These are phyloP conservation scores for Callithrix jacchus DNA, from an alignment of 2,113 vertebrate genomes.

Conservation along the genomic window DNA sequence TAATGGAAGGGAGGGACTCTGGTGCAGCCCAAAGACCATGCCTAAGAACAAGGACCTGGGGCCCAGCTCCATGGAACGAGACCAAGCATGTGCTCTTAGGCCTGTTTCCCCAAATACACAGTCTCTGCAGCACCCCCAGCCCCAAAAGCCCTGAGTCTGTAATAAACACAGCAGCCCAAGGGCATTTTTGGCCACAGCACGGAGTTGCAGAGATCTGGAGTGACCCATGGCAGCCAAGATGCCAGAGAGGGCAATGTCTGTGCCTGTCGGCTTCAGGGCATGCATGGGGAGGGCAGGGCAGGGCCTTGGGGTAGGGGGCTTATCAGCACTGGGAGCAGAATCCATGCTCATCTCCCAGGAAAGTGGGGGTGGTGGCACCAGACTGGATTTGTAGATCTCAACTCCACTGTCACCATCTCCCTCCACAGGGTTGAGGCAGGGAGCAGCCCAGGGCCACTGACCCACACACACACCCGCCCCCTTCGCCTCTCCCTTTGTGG, in stretches of 20 bases:
- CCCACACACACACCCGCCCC: not conserved
- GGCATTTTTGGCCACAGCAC: not conserved
- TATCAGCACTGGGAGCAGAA: rapidly evolving
- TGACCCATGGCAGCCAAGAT: no score
- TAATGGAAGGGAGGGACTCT: not conserved
- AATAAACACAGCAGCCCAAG: not conserved
- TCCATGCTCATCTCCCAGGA: not conserved
- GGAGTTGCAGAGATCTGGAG: rapidly evolving
- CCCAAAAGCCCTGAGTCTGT: not conserved
- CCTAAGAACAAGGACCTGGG: not conserved
- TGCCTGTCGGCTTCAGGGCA: not conserved
- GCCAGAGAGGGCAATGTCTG: not conserved
- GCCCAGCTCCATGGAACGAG: not conserved
- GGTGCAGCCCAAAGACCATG: not conserved
- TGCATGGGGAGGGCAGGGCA: rapidly evolving
- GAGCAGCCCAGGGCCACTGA: rapidly evolving
- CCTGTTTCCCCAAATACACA: not conserved
- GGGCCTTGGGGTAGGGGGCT: not conserved
- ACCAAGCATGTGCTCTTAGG: not conserved
- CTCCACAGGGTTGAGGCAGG: not conserved
- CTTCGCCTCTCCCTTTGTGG: not conserved
- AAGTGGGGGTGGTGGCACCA: not conserved
- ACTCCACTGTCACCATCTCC: not conserved
- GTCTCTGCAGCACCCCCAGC: not conserved
- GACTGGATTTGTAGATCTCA: not conserved